These are phyloP conservation scores for Orbicella faveolata DNA, from an alignment of 64 coral and sea anemone genomes.

Conservation along the genomic window DNA sequence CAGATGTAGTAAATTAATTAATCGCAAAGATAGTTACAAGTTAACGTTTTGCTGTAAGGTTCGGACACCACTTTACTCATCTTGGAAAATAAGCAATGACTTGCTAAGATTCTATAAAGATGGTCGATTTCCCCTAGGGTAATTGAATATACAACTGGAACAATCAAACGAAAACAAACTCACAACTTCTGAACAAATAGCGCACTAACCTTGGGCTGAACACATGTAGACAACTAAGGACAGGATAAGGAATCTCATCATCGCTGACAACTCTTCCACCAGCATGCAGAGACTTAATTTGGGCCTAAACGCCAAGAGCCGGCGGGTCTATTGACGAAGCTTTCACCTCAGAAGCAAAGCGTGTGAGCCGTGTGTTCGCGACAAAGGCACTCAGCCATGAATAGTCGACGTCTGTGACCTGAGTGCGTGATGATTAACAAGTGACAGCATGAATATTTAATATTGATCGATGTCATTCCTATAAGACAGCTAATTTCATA, in stretches of 20 bases:
- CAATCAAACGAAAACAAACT: background rate
- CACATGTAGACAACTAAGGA: conserved; percentile 5
- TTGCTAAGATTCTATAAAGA: background rate
- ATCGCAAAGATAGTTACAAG: too few species aligned
- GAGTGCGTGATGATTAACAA: too few species aligned
- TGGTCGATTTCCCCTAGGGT: too few species aligned
- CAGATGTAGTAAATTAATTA: too few species aligned
- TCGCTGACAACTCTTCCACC: background rate
- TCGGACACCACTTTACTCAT: too few species aligned
- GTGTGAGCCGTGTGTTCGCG: background rate
- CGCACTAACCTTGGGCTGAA: background rate
- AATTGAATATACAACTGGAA: background rate
- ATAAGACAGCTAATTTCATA: background rate
- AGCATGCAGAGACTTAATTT: background rate
- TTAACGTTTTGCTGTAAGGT: too few species aligned
- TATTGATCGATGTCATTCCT: background rate
- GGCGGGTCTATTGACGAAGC: background rate
- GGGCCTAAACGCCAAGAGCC: background rate
- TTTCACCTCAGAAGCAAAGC: background rate
- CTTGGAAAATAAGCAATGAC: too few species aligned
- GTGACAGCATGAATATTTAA: background rate
- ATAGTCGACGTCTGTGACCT: background rate
- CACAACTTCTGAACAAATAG: background rate
- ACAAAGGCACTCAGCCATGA: background rate
- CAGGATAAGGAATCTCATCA: background rate